These are phyloP conservation scores for Apotomis betuletana DNA, from an alignment of 2,888 invertebrate species.

Conservation along the genomic window DNA sequence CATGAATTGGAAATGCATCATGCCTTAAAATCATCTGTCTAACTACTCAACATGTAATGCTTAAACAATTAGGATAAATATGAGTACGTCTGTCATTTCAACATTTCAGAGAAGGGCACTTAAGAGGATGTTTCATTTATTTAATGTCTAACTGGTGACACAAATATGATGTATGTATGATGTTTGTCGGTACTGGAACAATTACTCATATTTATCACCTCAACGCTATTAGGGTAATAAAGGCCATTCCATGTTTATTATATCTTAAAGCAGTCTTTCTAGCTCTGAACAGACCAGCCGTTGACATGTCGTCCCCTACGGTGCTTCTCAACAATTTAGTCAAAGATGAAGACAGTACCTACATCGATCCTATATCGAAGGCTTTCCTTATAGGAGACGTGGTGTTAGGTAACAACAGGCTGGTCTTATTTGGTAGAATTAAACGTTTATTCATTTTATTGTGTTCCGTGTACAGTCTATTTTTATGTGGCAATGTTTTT, in stretches of 20 bases:
- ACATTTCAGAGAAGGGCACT: too few relatives aligned
- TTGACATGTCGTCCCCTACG: constrained; percentile 51
- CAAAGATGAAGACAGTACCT: constrained; percentile 47
- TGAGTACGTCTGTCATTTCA: too few relatives aligned
- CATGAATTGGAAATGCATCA: too few relatives aligned
- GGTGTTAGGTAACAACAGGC: constrained; percentile 54
- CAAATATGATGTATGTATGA: constrained; percentile 21
- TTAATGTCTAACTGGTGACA: constrained; percentile 45
- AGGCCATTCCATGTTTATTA: too few relatives aligned
- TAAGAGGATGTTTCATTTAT: constrained; percentile 47
- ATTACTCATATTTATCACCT: constrained; percentile 39
- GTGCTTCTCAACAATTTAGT: constrained; percentile 61
- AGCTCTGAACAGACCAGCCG: neutral
- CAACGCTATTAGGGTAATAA: constrained; percentile 32
- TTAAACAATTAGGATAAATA: too few relatives aligned
- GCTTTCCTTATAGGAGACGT: constrained; percentile 53
- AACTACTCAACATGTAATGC: too few relatives aligned
- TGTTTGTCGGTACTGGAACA: constrained; percentile 35
- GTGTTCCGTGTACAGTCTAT: constrained; percentile 47
- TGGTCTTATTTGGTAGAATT: constrained; percentile 50
- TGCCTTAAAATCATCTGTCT: too few relatives aligned
- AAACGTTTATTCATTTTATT: constrained; percentile 47
- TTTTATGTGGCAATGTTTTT: constrained; percentile 38
- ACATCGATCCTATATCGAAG: constrained; percentile 58
- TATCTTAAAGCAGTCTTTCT: constrained; percentile 13